Base-by-base conservation (phyloP, 2,797 vertebrate genomes). In the Molossus molossus region DNA sequence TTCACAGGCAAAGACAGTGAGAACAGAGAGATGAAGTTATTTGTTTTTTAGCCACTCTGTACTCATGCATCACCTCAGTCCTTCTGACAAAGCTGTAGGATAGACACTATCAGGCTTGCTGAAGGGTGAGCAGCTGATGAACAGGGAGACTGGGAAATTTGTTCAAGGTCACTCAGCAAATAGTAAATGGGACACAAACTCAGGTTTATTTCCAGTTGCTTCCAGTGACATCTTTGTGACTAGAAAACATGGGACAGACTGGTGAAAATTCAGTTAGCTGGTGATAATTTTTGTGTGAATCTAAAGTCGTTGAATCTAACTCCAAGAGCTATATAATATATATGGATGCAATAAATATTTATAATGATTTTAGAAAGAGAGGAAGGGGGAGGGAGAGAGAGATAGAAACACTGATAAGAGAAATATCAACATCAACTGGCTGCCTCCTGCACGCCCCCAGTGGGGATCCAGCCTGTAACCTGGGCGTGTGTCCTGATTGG, bases 151-250 rank as follows among this genome's bases (percentile, higher is more conserved):
- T 70, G 69, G 73, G 14, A 48, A 55, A 82, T 89, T 27, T 37
- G 23, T 40, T 57, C 65, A 80, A 84, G 17, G 29, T 94, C 70
- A 53, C 58, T 65, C 25, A 23, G 45, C n/a, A 80, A 75, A 37
- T 14, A 50, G 65, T 29, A 57, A 91, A 81, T 79, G 4, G 69
- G 64, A 48, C 50, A 91, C 48, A 1, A 50, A 70, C 20, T 23
- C n/a, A 17, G 11, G 3, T 80, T 90, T 90, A 48, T 95, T 86
- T 80, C 62, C 64, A 72, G 23, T 67, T 77, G 45, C 72, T 92
- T 67, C 69, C 6, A 27, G 40, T 4, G 50, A 72, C 64, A 69
- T 85, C 18, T 85, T 81, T 84, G 23, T 72, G 67, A 62, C 18
- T 55, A n/a, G 48, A 85, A 92, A 91, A 65, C 12, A 60, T 15